A percentile compares a stretch with the other conserved stretches of the same genome.
phyloP scores from a whole-genome alignment of 2,888 invertebrate genomes.

The Agonopterix subpropinquella region DNA sequence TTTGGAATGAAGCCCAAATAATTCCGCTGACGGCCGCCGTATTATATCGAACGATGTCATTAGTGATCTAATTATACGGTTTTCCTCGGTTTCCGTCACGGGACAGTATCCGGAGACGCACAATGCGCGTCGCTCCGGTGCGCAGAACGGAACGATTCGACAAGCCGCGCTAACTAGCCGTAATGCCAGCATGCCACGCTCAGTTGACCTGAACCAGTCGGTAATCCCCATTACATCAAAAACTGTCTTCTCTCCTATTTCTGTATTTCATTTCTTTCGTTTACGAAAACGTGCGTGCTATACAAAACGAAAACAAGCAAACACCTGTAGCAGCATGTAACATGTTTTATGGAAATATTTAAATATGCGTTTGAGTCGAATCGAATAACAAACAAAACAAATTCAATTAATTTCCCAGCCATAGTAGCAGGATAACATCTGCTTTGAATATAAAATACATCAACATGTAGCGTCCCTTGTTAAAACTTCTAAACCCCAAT shows the following conservation, averaged over 20 bases:
- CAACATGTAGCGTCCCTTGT: constrained; percentile 50
- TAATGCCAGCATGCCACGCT: constrained; percentile 21
- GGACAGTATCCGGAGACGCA: constrained; percentile 39
- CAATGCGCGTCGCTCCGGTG: constrained; percentile 24
- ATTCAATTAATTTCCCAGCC: constrained; percentile 66
- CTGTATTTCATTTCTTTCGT: not conserved
- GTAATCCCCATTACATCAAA: constrained; percentile 6
- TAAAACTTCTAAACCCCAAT: constrained; percentile 40
- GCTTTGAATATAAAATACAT: constrained; percentile 70
- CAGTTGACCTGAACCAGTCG: constrained; percentile 13
- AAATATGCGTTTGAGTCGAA: constrained; percentile 56
- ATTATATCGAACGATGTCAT: constrained; percentile 20
- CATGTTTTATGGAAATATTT: constrained; percentile 34
- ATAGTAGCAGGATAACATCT: constrained; percentile 63
- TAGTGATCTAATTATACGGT: constrained; percentile 55
- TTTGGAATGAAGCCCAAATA: too few relatives aligned
- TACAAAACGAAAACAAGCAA: not conserved
- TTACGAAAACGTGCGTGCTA: not conserved
- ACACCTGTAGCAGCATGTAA: constrained; percentile 1
- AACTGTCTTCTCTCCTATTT: not conserved
- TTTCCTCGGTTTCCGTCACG: constrained; percentile 48
- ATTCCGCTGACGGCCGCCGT: not conserved
- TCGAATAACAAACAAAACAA: constrained; percentile 59
- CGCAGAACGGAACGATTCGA: constrained; percentile 27
- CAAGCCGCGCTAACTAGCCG: constrained; percentile 34